Base-by-base conservation (phyloP, 2,113 vertebrate genomes). In the Onychostoma macrolepis region DNA sequence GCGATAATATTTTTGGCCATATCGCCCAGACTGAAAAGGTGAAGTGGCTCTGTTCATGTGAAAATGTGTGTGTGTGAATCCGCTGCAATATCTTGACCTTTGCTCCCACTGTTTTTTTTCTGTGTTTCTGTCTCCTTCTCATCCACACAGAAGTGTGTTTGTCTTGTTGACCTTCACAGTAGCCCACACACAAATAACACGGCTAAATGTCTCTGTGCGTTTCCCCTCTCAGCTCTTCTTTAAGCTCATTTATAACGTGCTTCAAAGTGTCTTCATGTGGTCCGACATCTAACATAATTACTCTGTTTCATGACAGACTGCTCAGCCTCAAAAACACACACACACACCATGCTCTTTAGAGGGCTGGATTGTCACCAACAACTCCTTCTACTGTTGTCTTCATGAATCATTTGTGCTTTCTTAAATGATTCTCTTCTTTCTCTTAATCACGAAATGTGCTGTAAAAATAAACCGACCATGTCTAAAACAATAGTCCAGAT, bases 261-360 rank as follows among this genome's bases (percentile, higher is more conserved):
- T 87, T 90, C 71, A 89, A 87, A 92, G 87, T 85, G 90, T 82
- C 50, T 81, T 67, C 85, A 0, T 75, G 86, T 92, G 88, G 24
- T 89, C 87, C 78, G 84, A 79, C 85, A 88, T 93, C 89, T 91
- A 93, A 92, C 85, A 90, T 92, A 88, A 28, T 65, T 65, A 28
- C 63, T 65, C 11, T 1, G 26, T 91, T 17, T 28, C 74, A 89
- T 90, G 87, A 94, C 87, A 91, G 90, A 92, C 89, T 12, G 87
- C 61, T 9, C 48, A 84, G 10, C 28, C 26, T 30, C 2, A 30
- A 30, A 67, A 30, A 67, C 3, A 28, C 1, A 17, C 6, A 43
- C 56, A 13, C n/a, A 28, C n/a, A 28, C 50, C 19, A 4, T 26
- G 21, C 24, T 61, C 58, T 26, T 9, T 58, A 41, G 7, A 38